A percentile compares a stretch with the other conserved stretches of the same genome.
Evolutionary conservation across 2,113 vertebrate species (phyloP).

Genomic region (Urocitellus parryii): DNA sequence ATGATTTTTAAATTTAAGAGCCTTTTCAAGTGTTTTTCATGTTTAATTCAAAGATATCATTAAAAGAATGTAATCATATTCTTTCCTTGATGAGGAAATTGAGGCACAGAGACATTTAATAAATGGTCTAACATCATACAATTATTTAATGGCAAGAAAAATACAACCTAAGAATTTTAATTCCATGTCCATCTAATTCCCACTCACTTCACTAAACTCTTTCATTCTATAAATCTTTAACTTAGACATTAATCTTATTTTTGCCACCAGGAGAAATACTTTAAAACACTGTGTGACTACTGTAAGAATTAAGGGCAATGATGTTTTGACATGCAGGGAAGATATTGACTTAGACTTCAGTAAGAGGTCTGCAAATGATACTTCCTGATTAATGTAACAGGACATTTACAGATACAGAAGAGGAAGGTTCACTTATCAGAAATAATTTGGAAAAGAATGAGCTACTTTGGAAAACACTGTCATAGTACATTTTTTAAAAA

Average conservation of each 20-base stretch:
- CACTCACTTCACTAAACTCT: neutral
- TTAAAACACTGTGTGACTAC: neutral
- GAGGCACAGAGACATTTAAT: neutral
- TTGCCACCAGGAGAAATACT: neutral
- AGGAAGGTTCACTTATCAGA: neutral
- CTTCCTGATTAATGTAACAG: neutral
- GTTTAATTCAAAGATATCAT: neutral
- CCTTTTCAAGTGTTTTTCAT: neutral
- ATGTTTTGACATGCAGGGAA: neutral
- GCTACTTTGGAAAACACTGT: neutral
- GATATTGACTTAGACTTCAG: neutral
- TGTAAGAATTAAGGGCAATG: neutral
- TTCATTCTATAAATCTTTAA: constrained; percentile 40
- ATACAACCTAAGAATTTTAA: constrained; percentile 23
- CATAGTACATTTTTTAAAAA: neutral
- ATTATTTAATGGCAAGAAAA: neutral
- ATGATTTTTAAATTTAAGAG: neutral
- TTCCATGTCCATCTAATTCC: neutral
- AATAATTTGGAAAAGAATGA: neutral
- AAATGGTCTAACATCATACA: neutral
- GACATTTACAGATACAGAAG: constrained; percentile 1
- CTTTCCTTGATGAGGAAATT: neutral
- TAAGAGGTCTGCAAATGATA: neutral
- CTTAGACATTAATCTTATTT: constrained; percentile 38
- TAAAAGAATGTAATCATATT: neutral